Conservation (phyloP, 1,140 invertebrate genomes). For the Pissodes strobi region DNA sequence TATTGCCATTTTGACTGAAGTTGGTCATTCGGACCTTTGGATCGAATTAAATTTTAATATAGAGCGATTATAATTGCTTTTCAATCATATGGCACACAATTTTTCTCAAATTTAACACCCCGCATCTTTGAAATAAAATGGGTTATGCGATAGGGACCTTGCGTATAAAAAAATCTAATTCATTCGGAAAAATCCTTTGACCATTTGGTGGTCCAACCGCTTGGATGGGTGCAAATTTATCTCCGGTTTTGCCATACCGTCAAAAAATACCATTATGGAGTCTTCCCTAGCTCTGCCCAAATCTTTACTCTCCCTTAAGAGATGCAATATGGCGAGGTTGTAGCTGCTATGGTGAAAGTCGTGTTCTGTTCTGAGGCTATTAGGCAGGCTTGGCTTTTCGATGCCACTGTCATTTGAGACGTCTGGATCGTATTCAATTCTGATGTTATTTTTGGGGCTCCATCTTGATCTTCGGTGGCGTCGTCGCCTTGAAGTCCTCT, state of each 20-base stretch:
- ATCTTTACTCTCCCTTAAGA: slow-evolving; percentile 24
- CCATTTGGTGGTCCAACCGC: slow-evolving; percentile 32
- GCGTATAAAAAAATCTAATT: too few species aligned
- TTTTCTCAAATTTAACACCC: too few species aligned
- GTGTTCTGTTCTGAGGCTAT: slow-evolving; percentile 14
- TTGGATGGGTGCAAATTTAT: slow-evolving; percentile 28
- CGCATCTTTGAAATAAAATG: too few species aligned
- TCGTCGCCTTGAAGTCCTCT: not conserved
- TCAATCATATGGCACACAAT: too few species aligned
- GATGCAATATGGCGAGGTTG: slow-evolving; percentile 16
- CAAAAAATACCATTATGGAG: slow-evolving; percentile 36
- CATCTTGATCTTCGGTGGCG: not conserved
- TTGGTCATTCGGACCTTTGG: too few species aligned
- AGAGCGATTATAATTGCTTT: too few species aligned
- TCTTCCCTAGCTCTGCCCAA: slow-evolving; percentile 14
- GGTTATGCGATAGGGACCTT: too few species aligned
- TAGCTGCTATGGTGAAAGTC: slow-evolving; percentile 1
- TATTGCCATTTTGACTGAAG: too few species aligned
- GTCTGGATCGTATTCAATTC: slow-evolving; percentile 20
- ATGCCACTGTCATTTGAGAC: not conserved
- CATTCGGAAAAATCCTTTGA: too few species aligned
- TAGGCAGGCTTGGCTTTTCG: not conserved
- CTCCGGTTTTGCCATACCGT: slow-evolving; percentile 38
- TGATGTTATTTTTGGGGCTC: slow-evolving; percentile 26
- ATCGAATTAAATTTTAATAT: too few species aligned